Base-by-base conservation (phyloP, 2,113 vertebrate genomes). In the Eira barbara region DNA sequence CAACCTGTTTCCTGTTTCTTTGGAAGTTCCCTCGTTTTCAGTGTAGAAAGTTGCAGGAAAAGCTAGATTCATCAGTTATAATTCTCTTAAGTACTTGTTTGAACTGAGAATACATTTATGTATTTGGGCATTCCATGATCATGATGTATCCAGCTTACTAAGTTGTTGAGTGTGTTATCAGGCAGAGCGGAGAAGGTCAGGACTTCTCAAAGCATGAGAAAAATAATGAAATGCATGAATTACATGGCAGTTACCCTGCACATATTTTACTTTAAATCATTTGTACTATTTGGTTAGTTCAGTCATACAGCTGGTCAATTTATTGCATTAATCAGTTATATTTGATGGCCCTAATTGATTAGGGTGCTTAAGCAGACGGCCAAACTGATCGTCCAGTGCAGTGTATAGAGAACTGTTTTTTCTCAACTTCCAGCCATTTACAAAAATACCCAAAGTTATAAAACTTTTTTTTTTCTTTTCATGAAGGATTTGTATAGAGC, bases 151-250 rank as follows among this genome's bases (percentile, higher is more conserved):
- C 29, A 36, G 39, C 11, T n/a, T 67, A 23, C 61, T 89, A 84
- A 17, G 29, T 29, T 74, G 23, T 57, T 71, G 7, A 78, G 8
- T 39, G 3, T 79, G 25, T 10, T 65, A 36, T 86, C 8, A 87
- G 31, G 20, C 34, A 96, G 67, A 82, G 9, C 49, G 92, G 67
- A 92, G 36, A 73, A 88, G 18, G 31, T 89, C 57, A 94, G 23
- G 57, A 92, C n/a, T 39, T 93, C 39, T 39, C 21, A 95, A 39
- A 69, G 3, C 25, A 71, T 42, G 20, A 59, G n/a, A 7, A 74
- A 57, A 80, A 39, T 76, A 80, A 92, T 71, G 71, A 57, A 96
- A 93, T 18, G 36, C 94, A 80, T 80, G n/a, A 95, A 88, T 95
- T 88, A 42, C 47, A 36, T 4, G 3, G 4, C 14, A 82, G 42